Evolutionary conservation across 1,140 invertebrate genomes (phyloP), one percentile per base, ranked within the genome.

Genomic region (Drosophila repleta): DNA sequence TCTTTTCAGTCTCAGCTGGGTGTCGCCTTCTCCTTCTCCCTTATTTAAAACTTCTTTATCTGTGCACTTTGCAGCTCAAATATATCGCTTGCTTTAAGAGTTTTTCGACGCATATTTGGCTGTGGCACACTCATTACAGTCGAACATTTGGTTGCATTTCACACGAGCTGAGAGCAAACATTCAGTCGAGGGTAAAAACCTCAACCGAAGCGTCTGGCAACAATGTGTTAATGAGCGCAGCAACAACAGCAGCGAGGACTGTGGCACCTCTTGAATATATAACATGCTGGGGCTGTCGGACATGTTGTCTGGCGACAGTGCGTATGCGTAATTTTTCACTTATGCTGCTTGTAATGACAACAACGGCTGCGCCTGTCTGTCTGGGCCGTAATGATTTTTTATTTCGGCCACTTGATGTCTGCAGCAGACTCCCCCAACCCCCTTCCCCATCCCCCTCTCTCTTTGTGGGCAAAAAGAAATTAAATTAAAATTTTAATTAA

Each of bases 401-500:
- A 83, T 79, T 83, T 79, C 72, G 82, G 74, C 84, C 78, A 82
- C 78, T 82, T 82, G 74, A 78, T 61, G 74, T 64, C 65, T 63
- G 57, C 15, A n/a, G 18, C 48, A 29, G 29, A 29, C 6, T 29
- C 29, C 7, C 29, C 7, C 29, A 29, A 26, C 4, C 24, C 24
- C 6, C 24, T 6, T 26, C 24, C 6, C 1, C 24, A 26, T 26
- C 7, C 29, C 29, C 2, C 29, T 17, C 18, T 21, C 17, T 0
- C 20, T 45, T 37, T 20, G 32, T 35, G 37, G 21, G 26, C 32
- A 56, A 58, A 61, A 63, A 53, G 60, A 62, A 82, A 83, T 79
- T 72, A 79, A 88, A 83, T 87, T 76, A 82, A 88, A 87, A 83
- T 88, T 87, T 82, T 87, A 87, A 87, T 87, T 88, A 87, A 87